Evolutionary conservation across 2,888 invertebrate species (phyloP).

Genomic region (Drosophila putrida): DNA sequence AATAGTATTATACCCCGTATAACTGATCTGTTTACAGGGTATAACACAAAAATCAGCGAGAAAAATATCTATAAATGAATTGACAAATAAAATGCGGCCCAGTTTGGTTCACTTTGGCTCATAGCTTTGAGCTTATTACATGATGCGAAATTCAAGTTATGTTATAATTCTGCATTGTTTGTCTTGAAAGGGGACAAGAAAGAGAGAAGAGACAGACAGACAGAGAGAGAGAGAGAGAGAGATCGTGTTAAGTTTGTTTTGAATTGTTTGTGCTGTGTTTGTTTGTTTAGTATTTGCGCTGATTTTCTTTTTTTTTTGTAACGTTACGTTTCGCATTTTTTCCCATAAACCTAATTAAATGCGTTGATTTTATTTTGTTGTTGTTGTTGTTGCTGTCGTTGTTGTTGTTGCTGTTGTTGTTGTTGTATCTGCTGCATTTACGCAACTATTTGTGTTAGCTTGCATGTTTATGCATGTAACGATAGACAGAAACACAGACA

Average conservation of each 20-base stretch:
- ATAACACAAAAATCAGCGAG: constrained; percentile 4
- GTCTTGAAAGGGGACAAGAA: constrained; percentile 9
- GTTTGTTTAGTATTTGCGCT: constrained; percentile 36
- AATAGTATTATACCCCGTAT: background rate
- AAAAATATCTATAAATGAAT: constrained; percentile 70
- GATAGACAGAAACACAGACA: constrained; percentile 15
- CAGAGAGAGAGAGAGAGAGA: constrained; percentile 5
- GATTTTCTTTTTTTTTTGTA: constrained; percentile 40
- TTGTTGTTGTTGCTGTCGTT: constrained; percentile 1
- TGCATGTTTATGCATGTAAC: constrained; percentile 47
- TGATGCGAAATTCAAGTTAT: constrained; percentile 77
- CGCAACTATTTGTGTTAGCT: constrained; percentile 71
- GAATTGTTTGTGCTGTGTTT: constrained; percentile 29
- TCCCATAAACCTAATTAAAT: constrained; percentile 80
- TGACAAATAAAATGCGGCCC: constrained; percentile 74
- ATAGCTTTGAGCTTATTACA: constrained; percentile 69
- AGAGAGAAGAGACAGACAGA: background rate
- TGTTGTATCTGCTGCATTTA: constrained; percentile 55
- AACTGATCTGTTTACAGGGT: constrained; percentile 12
- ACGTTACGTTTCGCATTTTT: constrained; percentile 70
- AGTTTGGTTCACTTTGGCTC: background rate
- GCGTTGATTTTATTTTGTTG: constrained; percentile 52
- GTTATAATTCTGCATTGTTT: constrained; percentile 79
- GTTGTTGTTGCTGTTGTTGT: constrained; percentile 30
- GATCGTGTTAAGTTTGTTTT: constrained; percentile 23